Evolutionary conservation across 2,797 vertebrate species (phyloP), one percentile per base, ranked within the genome.

Genomic region (Acanthornis magna): DNA sequence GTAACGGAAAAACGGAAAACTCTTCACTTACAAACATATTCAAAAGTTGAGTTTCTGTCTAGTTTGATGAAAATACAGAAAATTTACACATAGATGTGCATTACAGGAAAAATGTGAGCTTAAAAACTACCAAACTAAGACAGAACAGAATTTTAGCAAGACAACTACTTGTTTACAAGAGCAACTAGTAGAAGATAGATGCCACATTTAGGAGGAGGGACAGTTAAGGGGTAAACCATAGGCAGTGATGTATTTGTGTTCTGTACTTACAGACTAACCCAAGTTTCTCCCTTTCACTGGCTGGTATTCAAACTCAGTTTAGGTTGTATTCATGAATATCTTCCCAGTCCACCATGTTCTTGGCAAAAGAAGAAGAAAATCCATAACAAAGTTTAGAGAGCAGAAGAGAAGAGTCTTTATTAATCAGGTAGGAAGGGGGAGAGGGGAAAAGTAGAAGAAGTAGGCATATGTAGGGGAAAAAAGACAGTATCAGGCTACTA

Each of bases 281-380:
- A 85, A 88, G 70, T 85, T 93, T 93, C 38, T 86, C 72, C 76
- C 91, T 95, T 89, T 89, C 78, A 91, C 55, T 92, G 93, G 91
- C 29, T 89, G 58, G 71, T 91, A 85, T 47, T 91, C 84, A 89
- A 91, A 85, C 45, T 87, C 87, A 81, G 48, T 76, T 88, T 89
- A 79, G 77, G 54, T 27, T 89, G 74, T 75, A 89, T n/a, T 93
- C 62, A 75, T 70, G 16, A 86, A 6, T 72, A 84, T 81, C 93
- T 82, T 91, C 54, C 83, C 89, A 85, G 62, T 72, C 85, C 77
- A 81, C 47, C 87, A 79, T 16, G 34, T 61, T 78, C 89, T 82
- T 76, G 62, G 55, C 47, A 95, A 87, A 81, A 32, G 65, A 88
- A 91, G 47, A 89, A 91, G 50, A 93, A 93, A 91, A 91, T 81